phyloP scores from a whole-genome alignment of 2,797 vertebrate genomes.

The Valencia hispanica region DNA sequence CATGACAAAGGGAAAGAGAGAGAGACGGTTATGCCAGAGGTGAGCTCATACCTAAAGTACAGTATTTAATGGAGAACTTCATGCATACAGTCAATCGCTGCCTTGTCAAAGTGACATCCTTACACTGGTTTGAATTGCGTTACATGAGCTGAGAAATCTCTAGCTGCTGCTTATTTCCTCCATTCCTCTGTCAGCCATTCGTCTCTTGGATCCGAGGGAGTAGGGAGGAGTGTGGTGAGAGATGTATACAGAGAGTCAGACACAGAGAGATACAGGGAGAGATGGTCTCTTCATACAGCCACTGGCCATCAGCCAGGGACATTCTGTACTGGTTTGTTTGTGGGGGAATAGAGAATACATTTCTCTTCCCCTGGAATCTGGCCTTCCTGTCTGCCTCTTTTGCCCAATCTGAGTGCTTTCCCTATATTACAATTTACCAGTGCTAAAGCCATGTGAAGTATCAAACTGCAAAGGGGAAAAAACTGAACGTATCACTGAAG shows the following conservation, averaged over 20 bases:
- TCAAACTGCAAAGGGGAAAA: slow-evolving; percentile 6
- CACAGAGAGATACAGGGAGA: slow-evolving; percentile 36
- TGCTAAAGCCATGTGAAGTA: slow-evolving; percentile 1
- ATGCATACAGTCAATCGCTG: slow-evolving; percentile 21
- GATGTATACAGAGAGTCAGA: slow-evolving; percentile 37
- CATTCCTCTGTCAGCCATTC: slow-evolving; percentile 72
- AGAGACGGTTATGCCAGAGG: not conserved
- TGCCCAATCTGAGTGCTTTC: slow-evolving; percentile 28
- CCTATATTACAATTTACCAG: not conserved
- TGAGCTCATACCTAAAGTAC: not conserved
- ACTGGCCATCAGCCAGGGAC: slow-evolving; percentile 82
- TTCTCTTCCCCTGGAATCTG: slow-evolving; percentile 63
- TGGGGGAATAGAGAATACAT: slow-evolving; percentile 74
- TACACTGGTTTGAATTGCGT: slow-evolving; percentile 44
- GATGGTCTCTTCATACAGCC: slow-evolving; percentile 58
- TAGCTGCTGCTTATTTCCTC: slow-evolving; percentile 65
- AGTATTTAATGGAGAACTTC: not conserved
- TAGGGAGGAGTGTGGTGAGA: slow-evolving; percentile 39
- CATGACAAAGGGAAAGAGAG: not conserved
- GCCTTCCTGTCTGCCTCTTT: slow-evolving; percentile 64
- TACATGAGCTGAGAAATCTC: slow-evolving; percentile 61
- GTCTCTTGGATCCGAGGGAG: slow-evolving; percentile 45
- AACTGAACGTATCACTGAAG: slow-evolving; percentile 9
- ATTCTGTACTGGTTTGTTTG: slow-evolving; percentile 83
- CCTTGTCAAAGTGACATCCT: slow-evolving; percentile 38